Evolutionary conservation across 2,113 vertebrate species (phyloP), one percentile per base, ranked within the genome.

Genomic region (Toxotes chatareus): DNA sequence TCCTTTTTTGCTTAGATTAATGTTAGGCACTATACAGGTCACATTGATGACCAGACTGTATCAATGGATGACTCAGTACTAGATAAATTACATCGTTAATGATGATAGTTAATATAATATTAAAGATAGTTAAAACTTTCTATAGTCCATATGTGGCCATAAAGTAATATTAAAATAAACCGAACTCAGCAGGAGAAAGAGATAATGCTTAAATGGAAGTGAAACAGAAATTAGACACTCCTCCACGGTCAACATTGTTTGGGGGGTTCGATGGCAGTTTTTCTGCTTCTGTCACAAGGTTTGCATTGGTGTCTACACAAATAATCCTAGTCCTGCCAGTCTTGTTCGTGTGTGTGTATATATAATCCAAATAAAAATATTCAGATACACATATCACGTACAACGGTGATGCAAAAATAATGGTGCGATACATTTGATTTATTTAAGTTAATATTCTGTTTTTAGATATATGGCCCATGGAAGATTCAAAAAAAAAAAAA

Each of bases 201-300:
- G 2, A 0, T 42, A 9, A 7, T 32, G 38, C 46, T 44, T n/a
- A 44, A 57, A 64, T 73, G 11, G 5, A 14, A 60, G 21, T 31
- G 0, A 42, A 16, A 55, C 34, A 10, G 14, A 59, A 27, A 76
- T 64, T 9, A 71, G 27, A 69, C 17, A 32, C 21, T 53, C 16
- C 31, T 14, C 12, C 27, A 51, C 63, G 3, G 49, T 65, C 31
- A 36, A 42, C 44, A 2, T 38, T 42, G 42, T 75, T 64, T 73
- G 3, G 31, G n/a, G 4, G 51, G 12, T 9, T 66, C 8, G 14
- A 44, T 57, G 5, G 4, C 11, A 8, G 13, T 0, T 36, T 9
- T 59, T 66, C 55, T 74, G 34, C 14, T 55, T 77, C 32, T 66
- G 42, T 80, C 34, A 19, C 34, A 71, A 57, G 53, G 10, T 62